Evolutionary conservation across 1,140 invertebrate species (phyloP).

Genomic region (Paracyclopina nana): DNA sequence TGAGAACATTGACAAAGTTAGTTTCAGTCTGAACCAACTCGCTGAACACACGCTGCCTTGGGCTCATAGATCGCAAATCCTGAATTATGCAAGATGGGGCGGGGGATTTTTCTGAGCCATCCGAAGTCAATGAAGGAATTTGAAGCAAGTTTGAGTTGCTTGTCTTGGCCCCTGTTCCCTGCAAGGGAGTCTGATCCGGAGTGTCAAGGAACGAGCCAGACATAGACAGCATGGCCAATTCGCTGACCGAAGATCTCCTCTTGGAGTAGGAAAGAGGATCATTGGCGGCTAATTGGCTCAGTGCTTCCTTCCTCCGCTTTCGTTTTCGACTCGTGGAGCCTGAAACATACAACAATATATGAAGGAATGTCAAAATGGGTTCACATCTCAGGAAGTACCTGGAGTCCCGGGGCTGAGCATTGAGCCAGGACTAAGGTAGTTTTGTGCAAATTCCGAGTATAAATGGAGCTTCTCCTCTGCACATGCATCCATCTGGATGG

Average conservation of each 20-base stretch:
- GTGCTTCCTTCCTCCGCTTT: slow-evolving; percentile 10
- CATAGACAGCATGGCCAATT: slow-evolving; percentile 55
- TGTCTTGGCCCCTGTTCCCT: slow-evolving; percentile 1
- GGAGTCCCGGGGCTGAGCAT: slow-evolving; percentile 12
- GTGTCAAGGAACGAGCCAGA: slow-evolving; percentile 69
- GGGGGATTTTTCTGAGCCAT: background rate
- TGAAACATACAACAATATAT: too few species aligned
- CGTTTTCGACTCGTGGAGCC: slow-evolving; percentile 1
- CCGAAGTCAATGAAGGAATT: background rate
- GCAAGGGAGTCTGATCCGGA: slow-evolving; percentile 36
- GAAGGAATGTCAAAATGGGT: too few species aligned
- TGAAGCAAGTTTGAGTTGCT: background rate
- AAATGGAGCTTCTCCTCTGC: slow-evolving; percentile 70
- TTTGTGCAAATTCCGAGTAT: slow-evolving; percentile 27
- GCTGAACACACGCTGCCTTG: slow-evolving; percentile 65
- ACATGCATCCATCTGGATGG: slow-evolving; percentile 81
- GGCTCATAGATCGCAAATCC: slow-evolving; percentile 37
- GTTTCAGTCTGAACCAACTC: slow-evolving; percentile 88
- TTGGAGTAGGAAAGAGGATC: slow-evolving; percentile 36
- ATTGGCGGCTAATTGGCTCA: slow-evolving; percentile 2
- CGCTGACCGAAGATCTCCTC: slow-evolving; percentile 56
- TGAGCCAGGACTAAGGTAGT: background rate
- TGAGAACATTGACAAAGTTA: slow-evolving; percentile 86
- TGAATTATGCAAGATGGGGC: too few species aligned
- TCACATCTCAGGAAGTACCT: too few species aligned